Percentiles rank a stretch among this genome's conserved stretches.
phyloP scores from a whole-genome alignment of 1,140 invertebrate species.

The Lasioglossum baleicum region DNA sequence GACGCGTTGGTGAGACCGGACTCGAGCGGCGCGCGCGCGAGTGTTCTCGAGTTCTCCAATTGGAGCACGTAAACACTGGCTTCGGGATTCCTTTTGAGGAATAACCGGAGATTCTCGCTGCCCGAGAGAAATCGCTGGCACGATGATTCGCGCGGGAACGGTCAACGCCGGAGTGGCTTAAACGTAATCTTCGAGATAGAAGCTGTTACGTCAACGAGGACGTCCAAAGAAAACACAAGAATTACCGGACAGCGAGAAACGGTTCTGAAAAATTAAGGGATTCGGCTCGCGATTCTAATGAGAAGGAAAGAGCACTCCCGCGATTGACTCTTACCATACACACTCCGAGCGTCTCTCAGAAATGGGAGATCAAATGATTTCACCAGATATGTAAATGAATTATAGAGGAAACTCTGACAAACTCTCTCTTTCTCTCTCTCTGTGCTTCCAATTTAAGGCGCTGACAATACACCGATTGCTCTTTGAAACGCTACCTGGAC shows the following conservation, averaged over 20 bases:
- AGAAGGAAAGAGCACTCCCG: too few species aligned
- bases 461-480: too few species aligned
- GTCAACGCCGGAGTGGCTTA: background rate
- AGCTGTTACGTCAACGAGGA: background rate
- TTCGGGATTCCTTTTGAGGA: conserved; percentile 5
- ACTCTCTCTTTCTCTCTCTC: too few species aligned
- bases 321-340: too few species aligned
- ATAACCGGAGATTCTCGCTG: background rate
- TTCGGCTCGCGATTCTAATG: too few species aligned
- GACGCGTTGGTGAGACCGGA: background rate
- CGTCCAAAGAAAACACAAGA: too few species aligned
- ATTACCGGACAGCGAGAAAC: background rate
- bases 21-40: background rate
- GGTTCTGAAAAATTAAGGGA: background rate
- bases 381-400: too few species aligned
- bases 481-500: too few species aligned
- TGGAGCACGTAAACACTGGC: background rate
- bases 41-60: background rate
- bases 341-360: too few species aligned
- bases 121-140: background rate
- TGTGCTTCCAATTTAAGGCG: too few species aligned
- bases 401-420: too few species aligned
- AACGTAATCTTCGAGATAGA: background rate
- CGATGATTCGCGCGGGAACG: background rate
- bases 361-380: background rate